Evolutionary conservation across 37 sponge, comb jelly and placozoan genomes (phyloP).

Genomic region (Crambe crambe): DNA sequence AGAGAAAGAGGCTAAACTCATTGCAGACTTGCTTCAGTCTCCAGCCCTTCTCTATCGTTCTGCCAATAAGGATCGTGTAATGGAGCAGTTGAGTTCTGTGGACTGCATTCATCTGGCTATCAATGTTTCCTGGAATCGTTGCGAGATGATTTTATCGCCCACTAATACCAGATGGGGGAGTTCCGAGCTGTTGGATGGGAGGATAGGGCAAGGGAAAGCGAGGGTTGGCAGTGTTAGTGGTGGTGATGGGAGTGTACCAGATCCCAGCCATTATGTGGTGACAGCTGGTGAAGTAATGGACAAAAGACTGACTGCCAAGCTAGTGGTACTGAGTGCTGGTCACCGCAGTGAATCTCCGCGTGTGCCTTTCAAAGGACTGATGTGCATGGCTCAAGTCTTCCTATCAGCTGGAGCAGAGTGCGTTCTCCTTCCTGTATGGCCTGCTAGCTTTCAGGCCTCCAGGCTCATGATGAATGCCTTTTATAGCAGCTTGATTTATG

Average conservation of each 20-base stretch:
- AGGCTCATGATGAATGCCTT: slow-evolving; percentile 89
- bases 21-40: slow-evolving; percentile 71
- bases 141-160: slow-evolving; percentile 72
- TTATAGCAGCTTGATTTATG: slow-evolving; percentile 80
- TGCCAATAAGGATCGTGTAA: slow-evolving; percentile 72
- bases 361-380: slow-evolving; percentile 59
- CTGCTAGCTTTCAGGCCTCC: slow-evolving; percentile 69
- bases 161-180: background rate
- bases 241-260: slow-evolving; percentile 22
- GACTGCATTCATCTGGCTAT: slow-evolving; percentile 70
- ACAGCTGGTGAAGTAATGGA: slow-evolving; percentile 68
- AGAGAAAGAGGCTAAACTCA: slow-evolving; percentile 77
- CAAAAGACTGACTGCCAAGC: slow-evolving; percentile 56
- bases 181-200: slow-evolving; percentile 11
- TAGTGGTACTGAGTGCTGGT: slow-evolving; percentile 79
- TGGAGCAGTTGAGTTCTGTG: slow-evolving; percentile 39
- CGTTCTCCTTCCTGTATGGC: slow-evolving; percentile 90
- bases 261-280: slow-evolving; percentile 67
- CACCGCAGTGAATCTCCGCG: slow-evolving; percentile 51
- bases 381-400: slow-evolving; percentile 74
- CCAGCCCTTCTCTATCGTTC: slow-evolving; percentile 51
- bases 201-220: background rate
- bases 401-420: slow-evolving; percentile 79
- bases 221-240: slow-evolving; percentile 2
- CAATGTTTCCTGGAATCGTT: slow-evolving; percentile 85